phyloP scores from a whole-genome alignment of 2,888 invertebrate genomes.

The Bellardia pandia region DNA sequence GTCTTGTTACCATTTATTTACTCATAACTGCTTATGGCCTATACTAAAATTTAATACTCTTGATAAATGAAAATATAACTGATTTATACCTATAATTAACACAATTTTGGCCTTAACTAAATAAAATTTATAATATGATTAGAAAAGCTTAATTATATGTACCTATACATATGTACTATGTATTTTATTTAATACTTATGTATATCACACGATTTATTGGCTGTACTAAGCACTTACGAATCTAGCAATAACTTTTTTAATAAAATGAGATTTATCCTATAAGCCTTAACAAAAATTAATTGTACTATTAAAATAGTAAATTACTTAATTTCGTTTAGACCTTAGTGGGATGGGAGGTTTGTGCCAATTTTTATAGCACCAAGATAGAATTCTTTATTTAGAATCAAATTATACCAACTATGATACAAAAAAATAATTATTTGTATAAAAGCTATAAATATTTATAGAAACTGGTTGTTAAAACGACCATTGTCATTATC shows the following conservation, averaged over 20 bases:
- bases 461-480: not conserved
- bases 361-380: not conserved
- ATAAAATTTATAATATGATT: conserved; percentile 8
- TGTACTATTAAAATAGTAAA: conserved; percentile 54
- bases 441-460: conserved; percentile 30
- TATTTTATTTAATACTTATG: conserved; percentile 8
- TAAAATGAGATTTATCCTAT: conserved; percentile 43
- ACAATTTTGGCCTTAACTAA: not conserved
- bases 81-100: not conserved
- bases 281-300: conserved; percentile 49
- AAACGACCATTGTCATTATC: conserved; percentile 7
- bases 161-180: no score
- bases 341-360: not conserved
- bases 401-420: not conserved
- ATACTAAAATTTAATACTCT: not conserved
- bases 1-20: no score
- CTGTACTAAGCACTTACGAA: not conserved
- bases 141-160: conserved; percentile 31
- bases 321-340: conserved; percentile 52
- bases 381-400: not conserved
- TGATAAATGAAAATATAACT: not conserved
- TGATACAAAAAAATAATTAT: not conserved
- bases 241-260: not conserved
- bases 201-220: not conserved
- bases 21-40: not conserved